These are phyloP conservation scores for Anticlea derivata DNA, from an alignment of 2,888 invertebrate species.

Conservation along the genomic window DNA sequence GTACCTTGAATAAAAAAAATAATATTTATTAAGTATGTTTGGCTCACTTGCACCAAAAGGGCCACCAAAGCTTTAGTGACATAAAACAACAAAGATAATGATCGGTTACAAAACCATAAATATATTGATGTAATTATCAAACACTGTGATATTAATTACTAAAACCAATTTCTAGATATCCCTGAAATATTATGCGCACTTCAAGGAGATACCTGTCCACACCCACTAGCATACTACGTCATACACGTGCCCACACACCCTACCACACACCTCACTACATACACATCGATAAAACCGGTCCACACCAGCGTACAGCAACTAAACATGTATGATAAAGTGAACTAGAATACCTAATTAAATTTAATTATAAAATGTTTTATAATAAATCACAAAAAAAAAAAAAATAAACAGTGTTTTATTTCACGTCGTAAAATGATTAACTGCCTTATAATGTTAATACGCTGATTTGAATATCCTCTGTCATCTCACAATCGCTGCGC, in stretches of 20 bases:
- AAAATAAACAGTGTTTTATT: conserved; percentile 43
- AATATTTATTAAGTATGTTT: too few relatives aligned
- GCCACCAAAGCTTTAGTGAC: too few relatives aligned
- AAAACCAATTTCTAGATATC: conserved; percentile 5
- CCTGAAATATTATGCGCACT: conserved; percentile 2
- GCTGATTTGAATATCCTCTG: conserved; percentile 52
- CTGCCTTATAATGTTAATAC: conserved; percentile 55
- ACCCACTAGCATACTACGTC: conserved; percentile 52
- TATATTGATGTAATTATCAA: too few relatives aligned
- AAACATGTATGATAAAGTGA: conserved; percentile 22
- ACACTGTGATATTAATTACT: not conserved
- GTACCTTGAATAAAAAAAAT: too few relatives aligned
- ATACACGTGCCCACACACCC: conserved; percentile 9
- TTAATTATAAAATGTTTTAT: conserved; percentile 41
- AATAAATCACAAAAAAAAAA: conserved; percentile 43
- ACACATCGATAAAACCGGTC: conserved; percentile 1
- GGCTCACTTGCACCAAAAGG: too few relatives aligned
- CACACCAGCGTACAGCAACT: not conserved
- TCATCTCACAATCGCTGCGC: conserved; percentile 48
- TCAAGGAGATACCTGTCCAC: conserved; percentile 52
- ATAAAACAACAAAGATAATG: too few relatives aligned
- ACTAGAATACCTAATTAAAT: conserved; percentile 32
- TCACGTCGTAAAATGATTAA: conserved; percentile 54
- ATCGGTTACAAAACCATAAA: too few relatives aligned
- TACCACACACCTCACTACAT: conserved; percentile 10